Conservation (phyloP, 1,140 invertebrate species). For the Lineus longissimus region DNA sequence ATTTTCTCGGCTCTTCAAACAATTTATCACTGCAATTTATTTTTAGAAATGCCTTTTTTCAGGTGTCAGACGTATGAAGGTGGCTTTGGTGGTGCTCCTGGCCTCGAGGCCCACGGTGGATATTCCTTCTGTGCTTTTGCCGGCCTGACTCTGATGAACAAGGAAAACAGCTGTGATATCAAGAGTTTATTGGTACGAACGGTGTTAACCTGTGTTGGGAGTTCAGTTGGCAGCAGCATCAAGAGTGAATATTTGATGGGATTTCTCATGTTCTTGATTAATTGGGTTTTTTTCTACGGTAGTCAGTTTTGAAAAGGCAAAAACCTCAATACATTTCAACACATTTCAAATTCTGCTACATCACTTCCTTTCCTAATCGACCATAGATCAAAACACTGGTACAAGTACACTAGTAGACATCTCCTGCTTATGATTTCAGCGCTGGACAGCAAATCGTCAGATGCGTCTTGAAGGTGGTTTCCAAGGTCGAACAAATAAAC, state of each 20-base stretch:
- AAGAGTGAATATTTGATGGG: too few species aligned
- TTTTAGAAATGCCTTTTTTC: slow-evolving; percentile 13
- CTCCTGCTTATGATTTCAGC: slow-evolving; percentile 51
- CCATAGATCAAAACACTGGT: too few species aligned
- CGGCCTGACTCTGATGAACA: slow-evolving; percentile 75
- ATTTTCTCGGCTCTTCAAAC: too few species aligned
- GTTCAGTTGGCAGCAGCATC: too few species aligned
- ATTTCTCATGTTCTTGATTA: neutral
- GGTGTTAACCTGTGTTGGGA: neutral
- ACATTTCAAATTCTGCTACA: too few species aligned
- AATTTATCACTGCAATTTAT: too few species aligned
- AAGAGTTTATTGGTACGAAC: slow-evolving; percentile 68
- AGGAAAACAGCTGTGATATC: slow-evolving; percentile 74
- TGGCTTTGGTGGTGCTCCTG: slow-evolving; percentile 90
- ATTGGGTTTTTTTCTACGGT: neutral
- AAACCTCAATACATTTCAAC: too few species aligned
- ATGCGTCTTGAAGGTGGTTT: slow-evolving; percentile 90
- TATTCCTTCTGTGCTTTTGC: slow-evolving; percentile 97
- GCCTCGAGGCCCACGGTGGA: slow-evolving; percentile 96
- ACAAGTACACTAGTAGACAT: too few species aligned
- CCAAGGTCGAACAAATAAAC: slow-evolving; percentile 86
- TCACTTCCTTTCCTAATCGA: too few species aligned
- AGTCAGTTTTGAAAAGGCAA: too few species aligned
- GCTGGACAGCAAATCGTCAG: slow-evolving; percentile 84
- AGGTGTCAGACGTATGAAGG: slow-evolving; percentile 98